Evolutionary conservation across 2,888 invertebrate genomes (phyloP).

Genomic region (Drosophila melanosoma): DNA sequence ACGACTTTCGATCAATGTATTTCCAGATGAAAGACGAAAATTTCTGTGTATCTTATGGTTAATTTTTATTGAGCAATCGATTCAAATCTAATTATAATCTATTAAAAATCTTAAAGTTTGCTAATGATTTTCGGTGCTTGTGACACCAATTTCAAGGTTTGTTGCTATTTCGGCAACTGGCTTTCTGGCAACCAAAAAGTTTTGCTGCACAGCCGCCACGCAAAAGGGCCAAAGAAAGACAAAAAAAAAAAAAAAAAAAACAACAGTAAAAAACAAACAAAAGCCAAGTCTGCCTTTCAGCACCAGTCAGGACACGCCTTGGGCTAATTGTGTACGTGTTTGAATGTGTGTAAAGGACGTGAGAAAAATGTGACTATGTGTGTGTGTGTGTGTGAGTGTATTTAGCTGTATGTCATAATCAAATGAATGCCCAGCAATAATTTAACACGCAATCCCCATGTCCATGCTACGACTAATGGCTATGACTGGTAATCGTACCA

Average conservation of each 20-base stretch:
- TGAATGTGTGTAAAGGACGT: slow-evolving; percentile 22
- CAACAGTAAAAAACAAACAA: slow-evolving; percentile 14
- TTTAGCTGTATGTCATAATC: slow-evolving; percentile 69
- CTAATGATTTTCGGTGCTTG: slow-evolving; percentile 33
- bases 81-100: not conserved
- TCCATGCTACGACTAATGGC: slow-evolving; percentile 59
- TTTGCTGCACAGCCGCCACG: slow-evolving; percentile 5
- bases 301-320: slow-evolving; percentile 67
- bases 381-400: slow-evolving; percentile 23
- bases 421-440: slow-evolving; percentile 71
- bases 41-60: not conserved
- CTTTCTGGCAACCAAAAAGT: slow-evolving; percentile 10
- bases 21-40: not conserved
- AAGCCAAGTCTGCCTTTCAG: slow-evolving; percentile 52
- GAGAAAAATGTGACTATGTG: slow-evolving; percentile 14
- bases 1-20: not conserved
- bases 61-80: not conserved
- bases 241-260: slow-evolving; percentile 1
- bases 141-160: slow-evolving; percentile 24
- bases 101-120: slow-evolving; percentile 11
- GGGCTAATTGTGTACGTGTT: slow-evolving; percentile 62
- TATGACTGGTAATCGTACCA: slow-evolving; percentile 54
- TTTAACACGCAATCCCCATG: slow-evolving; percentile 67
- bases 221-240: slow-evolving; percentile 14
- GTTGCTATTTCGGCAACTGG: slow-evolving; percentile 13